Evolutionary conservation across 2,888 invertebrate species (phyloP).

Genomic region (Actias luna): DNA sequence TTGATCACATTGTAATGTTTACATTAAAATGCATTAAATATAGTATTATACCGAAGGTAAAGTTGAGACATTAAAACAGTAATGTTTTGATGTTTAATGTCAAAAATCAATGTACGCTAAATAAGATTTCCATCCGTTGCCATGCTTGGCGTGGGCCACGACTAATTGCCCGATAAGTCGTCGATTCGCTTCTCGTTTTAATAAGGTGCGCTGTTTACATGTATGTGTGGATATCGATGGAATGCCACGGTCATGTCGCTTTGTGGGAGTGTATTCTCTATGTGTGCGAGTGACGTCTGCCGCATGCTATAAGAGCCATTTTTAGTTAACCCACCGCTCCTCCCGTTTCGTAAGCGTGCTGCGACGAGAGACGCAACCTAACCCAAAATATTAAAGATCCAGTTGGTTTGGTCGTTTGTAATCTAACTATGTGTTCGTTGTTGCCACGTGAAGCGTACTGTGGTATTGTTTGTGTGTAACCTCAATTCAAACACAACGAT

Average conservation of each 20-base stretch:
- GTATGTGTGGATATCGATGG: conserved; percentile 75
- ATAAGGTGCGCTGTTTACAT: conserved; percentile 77
- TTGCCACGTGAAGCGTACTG: conserved; percentile 75
- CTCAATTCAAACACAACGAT: conserved; percentile 76
- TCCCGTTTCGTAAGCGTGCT: conserved; percentile 33
- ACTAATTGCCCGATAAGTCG: conserved; percentile 82
- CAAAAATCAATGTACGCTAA: conserved; percentile 61
- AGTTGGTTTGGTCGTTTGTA: conserved; percentile 46
- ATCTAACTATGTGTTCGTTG: conserved; percentile 68
- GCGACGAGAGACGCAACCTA: conserved; percentile 32
- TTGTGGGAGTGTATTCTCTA: conserved; percentile 47
- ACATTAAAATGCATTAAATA: not conserved
- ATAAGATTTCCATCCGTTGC: conserved; percentile 50
- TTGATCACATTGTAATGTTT: not conserved
- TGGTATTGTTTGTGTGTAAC: conserved; percentile 69
- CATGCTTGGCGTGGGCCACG: conserved; percentile 71
- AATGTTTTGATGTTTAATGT: conserved; percentile 7
- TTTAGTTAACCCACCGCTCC: conserved; percentile 44
- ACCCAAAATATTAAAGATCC: conserved; percentile 46
- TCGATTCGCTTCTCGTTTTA: conserved; percentile 82
- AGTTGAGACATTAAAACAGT: not conserved
- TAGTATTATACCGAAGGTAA: not conserved
- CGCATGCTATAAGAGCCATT: conserved; percentile 60
- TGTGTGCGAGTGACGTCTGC: conserved; percentile 80
- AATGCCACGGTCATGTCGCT: conserved; percentile 74